A percentile compares a stretch with the other conserved stretches of the same genome.
phyloP scores from a whole-genome alignment of 2,113 vertebrate species.

The Xiphophorus couchianus region DNA sequence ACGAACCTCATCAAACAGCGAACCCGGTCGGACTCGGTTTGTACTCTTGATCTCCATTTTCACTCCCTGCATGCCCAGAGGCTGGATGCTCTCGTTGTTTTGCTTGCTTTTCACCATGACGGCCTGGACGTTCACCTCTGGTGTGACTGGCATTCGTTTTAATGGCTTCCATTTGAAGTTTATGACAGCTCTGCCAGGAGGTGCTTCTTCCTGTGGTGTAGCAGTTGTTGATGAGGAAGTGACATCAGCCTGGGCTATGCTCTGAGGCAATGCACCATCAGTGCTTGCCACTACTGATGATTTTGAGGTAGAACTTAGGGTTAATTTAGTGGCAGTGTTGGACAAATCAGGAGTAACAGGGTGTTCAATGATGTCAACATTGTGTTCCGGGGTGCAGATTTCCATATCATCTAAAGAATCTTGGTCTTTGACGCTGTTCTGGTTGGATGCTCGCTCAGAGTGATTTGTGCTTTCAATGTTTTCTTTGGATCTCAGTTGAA shows the following conservation, averaged over 20 bases:
- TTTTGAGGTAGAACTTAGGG: constrained; percentile 42
- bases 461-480: constrained; percentile 61
- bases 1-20: constrained; percentile 95
- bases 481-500: constrained; percentile 38
- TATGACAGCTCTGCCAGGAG: constrained; percentile 41
- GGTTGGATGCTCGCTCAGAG: constrained; percentile 28
- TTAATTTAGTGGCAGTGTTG: constrained; percentile 17
- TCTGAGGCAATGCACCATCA: constrained; percentile 31
- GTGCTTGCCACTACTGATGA: constrained; percentile 15
- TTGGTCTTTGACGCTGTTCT: constrained; percentile 65
- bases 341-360: constrained; percentile 1
- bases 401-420: constrained; percentile 88
- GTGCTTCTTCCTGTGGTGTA: constrained; percentile 51
- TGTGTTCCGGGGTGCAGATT: constrained; percentile 88
- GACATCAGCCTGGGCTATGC: constrained; percentile 30
- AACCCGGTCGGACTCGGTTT: constrained; percentile 92
- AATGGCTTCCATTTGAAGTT: constrained; percentile 95
- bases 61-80: constrained; percentile 82
- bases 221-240: constrained; percentile 22
- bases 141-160: constrained; percentile 81
- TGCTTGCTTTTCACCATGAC: constrained; percentile 59
- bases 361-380: constrained; percentile 66
- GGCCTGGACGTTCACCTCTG: constrained; percentile 39
- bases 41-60: constrained; percentile 96
- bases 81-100: constrained; percentile 47